Percentiles rank a stretch among this genome's conserved stretches.
These are phyloP conservation scores for Ictalurus punctatus DNA, from an alignment of 2,113 vertebrate species.

Conservation along the genomic window DNA sequence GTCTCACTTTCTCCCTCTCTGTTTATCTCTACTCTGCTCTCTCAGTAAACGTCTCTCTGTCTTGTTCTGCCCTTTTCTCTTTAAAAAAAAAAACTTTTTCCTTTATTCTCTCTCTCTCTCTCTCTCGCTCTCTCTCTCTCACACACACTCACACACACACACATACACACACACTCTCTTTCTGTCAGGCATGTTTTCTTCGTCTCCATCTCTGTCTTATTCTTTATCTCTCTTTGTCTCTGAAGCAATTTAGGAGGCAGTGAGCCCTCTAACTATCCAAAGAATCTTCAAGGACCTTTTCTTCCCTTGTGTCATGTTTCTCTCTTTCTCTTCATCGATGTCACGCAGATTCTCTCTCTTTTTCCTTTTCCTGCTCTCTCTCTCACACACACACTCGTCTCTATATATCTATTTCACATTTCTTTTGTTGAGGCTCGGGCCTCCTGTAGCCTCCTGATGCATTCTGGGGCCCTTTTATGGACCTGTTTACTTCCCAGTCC, in stretches of 20 bases:
- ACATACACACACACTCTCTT: neutral
- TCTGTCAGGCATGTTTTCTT: neutral
- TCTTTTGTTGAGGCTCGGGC: constrained; percentile 3
- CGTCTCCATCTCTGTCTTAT: neutral
- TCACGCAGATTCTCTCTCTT: neutral
- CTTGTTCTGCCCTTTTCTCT: neutral
- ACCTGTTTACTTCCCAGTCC: constrained; percentile 58
- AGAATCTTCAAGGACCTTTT: neutral
- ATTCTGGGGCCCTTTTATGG: constrained; percentile 62
- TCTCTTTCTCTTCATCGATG: neutral
- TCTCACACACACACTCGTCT: neutral
- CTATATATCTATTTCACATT: neutral
- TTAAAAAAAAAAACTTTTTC: too few species aligned
- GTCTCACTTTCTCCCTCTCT: neutral
- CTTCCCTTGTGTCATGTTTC: neutral
- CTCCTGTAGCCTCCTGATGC: neutral
- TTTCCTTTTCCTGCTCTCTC: neutral
- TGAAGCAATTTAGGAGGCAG: neutral
- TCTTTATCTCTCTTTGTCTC: neutral
- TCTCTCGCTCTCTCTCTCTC: neutral
- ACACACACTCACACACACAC: too few species aligned
- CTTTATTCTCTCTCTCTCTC: too few species aligned
- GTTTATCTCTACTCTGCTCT: neutral
- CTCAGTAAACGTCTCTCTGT: neutral
- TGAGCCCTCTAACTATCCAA: neutral